phyloP scores from a whole-genome alignment of 2,888 invertebrate species.

The Thymelicus sylvestris region DNA sequence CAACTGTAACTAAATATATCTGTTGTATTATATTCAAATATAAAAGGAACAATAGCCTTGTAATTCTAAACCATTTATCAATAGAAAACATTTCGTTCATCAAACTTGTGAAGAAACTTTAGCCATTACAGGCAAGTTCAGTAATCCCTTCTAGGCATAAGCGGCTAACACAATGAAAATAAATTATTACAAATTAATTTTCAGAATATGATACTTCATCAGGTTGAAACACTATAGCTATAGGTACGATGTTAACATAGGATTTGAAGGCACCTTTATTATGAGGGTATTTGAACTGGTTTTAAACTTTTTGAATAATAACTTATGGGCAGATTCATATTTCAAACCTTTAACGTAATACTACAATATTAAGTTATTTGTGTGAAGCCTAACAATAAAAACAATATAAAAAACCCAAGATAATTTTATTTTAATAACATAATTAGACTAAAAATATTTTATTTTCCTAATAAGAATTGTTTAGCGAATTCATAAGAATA shows the following conservation, averaged over 20 bases:
- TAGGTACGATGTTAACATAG: constrained; percentile 4
- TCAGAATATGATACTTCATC: constrained; percentile 26
- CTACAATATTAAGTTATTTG: too few relatives aligned
- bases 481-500: too few relatives aligned
- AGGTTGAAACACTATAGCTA: constrained; percentile 23
- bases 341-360: too few relatives aligned
- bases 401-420: too few relatives aligned
- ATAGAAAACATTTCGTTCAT: not conserved
- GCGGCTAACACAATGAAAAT: constrained; percentile 25
- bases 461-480: too few relatives aligned
- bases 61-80: not conserved
- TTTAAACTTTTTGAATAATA: not conserved
- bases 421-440: too few relatives aligned
- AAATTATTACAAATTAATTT: constrained; percentile 27
- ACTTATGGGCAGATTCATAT: too few relatives aligned
- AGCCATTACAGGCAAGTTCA: constrained; percentile 15
- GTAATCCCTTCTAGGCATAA: constrained; percentile 19
- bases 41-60: not conserved
- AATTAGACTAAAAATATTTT: too few relatives aligned
- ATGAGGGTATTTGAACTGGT: not conserved
- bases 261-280: constrained; percentile 1
- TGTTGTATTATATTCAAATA: not conserved
- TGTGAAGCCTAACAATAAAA: too few relatives aligned
- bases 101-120: constrained; percentile 6
- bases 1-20: too few relatives aligned